Base-by-base conservation (phyloP, 2,797 vertebrate genomes). In the Eidolon dupreanum region DNA sequence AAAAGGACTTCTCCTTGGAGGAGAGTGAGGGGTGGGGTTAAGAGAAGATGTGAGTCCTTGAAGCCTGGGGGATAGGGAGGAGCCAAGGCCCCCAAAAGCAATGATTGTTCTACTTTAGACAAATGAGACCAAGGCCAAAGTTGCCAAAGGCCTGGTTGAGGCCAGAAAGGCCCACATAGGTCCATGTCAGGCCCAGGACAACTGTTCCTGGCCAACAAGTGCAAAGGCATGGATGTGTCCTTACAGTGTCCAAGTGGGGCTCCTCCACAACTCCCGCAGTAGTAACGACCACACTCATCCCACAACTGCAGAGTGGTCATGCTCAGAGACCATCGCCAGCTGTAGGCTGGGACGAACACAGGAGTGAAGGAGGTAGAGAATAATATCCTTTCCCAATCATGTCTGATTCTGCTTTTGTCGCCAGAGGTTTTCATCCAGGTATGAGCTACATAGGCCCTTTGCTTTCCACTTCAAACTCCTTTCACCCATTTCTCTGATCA, bases 141-240 rank as follows among this genome's bases (percentile, higher is more conserved):
- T 19, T 74, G 17, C 22, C 51, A 26, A 26, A 16, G 15, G 19
- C 49, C 82, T 33, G 38, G 31, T 24, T 5, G 12, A 57, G 15
- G 5, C 82, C 22, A 43, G 11, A 57, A 81, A 81, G n/a, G 36
- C 49, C 20, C n/a, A 28, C 0, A 0, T 36, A 71, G 12, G 4
- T 46, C 38, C 5, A 7, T 31, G 16, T 24, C 22, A 78, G 55
- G 24, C 36, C n/a, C 26, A 49, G 43, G 26, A 46, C 38, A 66
- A 15, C 46, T 28, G 4, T 74, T 51, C n/a, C 11, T 81, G 38
- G 16, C 3, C 16, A 19, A 57, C 65, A 74, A 26, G 4, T 57
- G 38, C 6, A 2, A 57, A 57, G n/a, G 46, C 26, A 38, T 61
- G n/a, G 20, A 6, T 33, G 6, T 17, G 7, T n/a, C 57, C 13